These are phyloP conservation scores for Chromobotia macracanthus DNA, from an alignment of 2,797 vertebrate species.

Conservation along the genomic window DNA sequence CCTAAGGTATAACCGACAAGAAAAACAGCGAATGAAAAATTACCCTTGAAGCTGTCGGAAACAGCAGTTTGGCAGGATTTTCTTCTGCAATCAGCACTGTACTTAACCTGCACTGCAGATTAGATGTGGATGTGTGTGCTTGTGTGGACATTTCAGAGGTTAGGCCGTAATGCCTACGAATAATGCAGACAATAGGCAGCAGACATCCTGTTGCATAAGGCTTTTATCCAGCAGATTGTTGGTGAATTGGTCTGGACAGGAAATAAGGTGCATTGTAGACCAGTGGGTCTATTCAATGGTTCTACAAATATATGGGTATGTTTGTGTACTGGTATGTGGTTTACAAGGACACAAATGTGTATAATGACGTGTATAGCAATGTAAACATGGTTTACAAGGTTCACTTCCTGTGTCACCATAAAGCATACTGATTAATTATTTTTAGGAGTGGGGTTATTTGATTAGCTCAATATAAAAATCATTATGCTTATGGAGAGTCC, in stretches of 20 bases:
- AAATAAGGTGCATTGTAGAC: constrained; percentile 28
- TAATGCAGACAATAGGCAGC: constrained; percentile 40
- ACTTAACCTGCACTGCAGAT: constrained; percentile 63
- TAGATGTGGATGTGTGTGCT: constrained; percentile 54
- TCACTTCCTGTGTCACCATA: too few species aligned
- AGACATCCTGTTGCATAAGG: constrained; percentile 50
- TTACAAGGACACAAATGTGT: too few species aligned
- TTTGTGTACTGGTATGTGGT: too few species aligned
- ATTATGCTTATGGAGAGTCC: too few species aligned
- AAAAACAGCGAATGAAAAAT: constrained; percentile 68
- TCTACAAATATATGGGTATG: too few species aligned
- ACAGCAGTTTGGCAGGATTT: constrained; percentile 66
- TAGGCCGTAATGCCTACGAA: constrained; percentile 36
- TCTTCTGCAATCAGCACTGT: constrained; percentile 68
- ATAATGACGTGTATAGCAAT: too few species aligned
- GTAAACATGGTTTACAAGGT: too few species aligned
- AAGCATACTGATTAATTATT: too few species aligned
- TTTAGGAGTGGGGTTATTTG: too few species aligned
- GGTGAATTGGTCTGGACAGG: constrained; percentile 51
- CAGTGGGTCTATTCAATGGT: too few species aligned
- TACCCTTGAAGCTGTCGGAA: constrained; percentile 63
- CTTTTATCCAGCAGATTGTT: constrained; percentile 46
- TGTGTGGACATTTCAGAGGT: constrained; percentile 49
- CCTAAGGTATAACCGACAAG: constrained; percentile 47
- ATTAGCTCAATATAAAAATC: too few species aligned